A percentile compares a stretch with the other conserved stretches of the same genome.
These are phyloP conservation scores for Zaprionus gabonicus DNA, from an alignment of 1,140 invertebrate species.

Conservation along the genomic window DNA sequence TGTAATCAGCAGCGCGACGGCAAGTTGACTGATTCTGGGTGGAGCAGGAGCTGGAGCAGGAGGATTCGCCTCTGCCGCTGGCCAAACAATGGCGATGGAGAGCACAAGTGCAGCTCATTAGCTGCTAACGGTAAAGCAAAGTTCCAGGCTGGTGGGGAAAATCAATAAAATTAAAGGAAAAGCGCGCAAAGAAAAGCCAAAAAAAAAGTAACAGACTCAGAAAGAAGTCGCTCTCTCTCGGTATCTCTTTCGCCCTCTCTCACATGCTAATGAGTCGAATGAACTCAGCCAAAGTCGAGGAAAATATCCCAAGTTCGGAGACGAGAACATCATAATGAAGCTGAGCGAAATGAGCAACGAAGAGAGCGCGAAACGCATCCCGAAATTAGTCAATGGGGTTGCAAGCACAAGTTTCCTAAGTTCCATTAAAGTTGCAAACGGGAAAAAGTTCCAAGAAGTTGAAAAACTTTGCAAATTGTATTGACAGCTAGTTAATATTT, in stretches of 20 bases:
- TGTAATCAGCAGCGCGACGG: constrained; percentile 65
- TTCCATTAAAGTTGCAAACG: constrained; percentile 5
- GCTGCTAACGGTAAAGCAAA: constrained; percentile 54
- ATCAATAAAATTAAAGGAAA: constrained; percentile 80
- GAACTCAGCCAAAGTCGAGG: constrained; percentile 49
- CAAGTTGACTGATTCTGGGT: constrained; percentile 54
- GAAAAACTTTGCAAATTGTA: background rate
- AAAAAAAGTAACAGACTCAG: constrained; percentile 12
- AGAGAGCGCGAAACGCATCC: constrained; percentile 22
- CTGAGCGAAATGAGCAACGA: constrained; percentile 16
- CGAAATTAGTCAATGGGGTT: constrained; percentile 40
- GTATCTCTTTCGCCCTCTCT: background rate
- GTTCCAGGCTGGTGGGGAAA: constrained; percentile 45
- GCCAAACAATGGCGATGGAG: constrained; percentile 32
- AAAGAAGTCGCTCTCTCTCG: constrained; percentile 17
- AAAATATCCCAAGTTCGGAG: constrained; percentile 35
- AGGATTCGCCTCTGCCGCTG: constrained; percentile 20
- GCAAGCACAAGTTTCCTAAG: background rate
- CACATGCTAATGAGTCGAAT: constrained; percentile 78
- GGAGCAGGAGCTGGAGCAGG: no score
- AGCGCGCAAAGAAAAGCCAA: constrained; percentile 11
- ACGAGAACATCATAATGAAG: constrained; percentile 5
- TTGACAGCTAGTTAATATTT: constrained; percentile 25
- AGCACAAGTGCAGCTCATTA: constrained; percentile 74
- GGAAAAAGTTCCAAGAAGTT: constrained; percentile 13